Evolutionary conservation across 2,888 invertebrate species (phyloP).

Genomic region (Drosophila colorata): DNA sequence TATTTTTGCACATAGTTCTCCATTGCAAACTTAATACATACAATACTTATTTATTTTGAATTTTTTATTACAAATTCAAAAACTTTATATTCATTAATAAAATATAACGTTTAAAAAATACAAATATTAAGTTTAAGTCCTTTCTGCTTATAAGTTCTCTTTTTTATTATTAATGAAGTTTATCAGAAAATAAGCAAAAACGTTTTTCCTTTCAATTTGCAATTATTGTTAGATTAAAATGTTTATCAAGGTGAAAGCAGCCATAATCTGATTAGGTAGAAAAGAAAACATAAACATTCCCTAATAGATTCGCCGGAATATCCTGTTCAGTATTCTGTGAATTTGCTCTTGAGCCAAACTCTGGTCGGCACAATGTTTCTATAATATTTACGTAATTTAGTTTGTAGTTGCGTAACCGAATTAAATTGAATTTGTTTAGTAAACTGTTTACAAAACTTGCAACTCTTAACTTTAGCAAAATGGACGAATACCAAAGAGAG

Average conservation of each 20-base stretch:
- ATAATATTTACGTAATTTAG: conserved; percentile 10
- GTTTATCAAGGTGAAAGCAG: neutral
- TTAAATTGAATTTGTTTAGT: conserved; percentile 14
- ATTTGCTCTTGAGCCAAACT: neutral
- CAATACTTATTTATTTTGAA: no score
- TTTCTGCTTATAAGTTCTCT: no score
- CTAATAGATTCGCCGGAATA: neutral
- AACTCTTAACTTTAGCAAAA: conserved; percentile 80
- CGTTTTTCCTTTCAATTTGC: no score
- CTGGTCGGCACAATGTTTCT: neutral
- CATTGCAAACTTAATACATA: no score
- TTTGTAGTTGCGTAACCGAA: conserved; percentile 1
- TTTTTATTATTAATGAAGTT: no score
- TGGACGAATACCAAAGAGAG: conserved; percentile 90
- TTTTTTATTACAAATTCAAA: no score
- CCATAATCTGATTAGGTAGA: neutral
- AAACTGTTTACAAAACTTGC: conserved; percentile 28
- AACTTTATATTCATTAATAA: no score
- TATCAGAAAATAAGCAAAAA: no score
- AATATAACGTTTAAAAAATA: no score
- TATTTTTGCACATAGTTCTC: no score
- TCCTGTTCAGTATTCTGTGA: neutral
- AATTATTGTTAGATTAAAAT: neutral
- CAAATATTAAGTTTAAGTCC: no score
- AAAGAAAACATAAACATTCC: neutral